These are phyloP conservation scores for Pediacus dermestoides DNA, from an alignment of 2,888 invertebrate genomes.

Conservation along the genomic window DNA sequence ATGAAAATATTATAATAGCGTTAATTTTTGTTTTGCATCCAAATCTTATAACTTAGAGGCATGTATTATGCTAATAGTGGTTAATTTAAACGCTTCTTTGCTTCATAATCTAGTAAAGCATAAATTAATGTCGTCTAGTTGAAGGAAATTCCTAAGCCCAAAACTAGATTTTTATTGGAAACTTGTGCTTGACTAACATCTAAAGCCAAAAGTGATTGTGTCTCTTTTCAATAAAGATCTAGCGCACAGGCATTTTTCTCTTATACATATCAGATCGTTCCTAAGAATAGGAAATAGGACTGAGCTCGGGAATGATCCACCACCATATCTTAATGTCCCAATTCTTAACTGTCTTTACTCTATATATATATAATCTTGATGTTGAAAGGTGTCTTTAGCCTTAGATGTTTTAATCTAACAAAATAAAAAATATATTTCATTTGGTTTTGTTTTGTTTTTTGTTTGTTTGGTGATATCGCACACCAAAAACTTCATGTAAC, in stretches of 20 bases:
- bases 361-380: constrained; percentile 32
- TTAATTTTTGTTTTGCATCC: constrained; percentile 14
- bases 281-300: constrained; percentile 8
- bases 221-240: constrained; percentile 37
- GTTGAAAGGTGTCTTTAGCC: constrained; percentile 25
- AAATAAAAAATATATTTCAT: constrained; percentile 4
- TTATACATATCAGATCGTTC: constrained; percentile 40
- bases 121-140: constrained; percentile 9
- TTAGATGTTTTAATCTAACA: constrained; percentile 9
- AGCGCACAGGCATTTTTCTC: constrained; percentile 16
- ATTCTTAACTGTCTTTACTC: constrained; percentile 17
- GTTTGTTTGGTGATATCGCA: constrained; percentile 25
- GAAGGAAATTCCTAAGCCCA: not conserved
- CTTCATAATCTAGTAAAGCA: constrained; percentile 13
- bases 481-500: constrained; percentile 22
- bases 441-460: constrained; percentile 15
- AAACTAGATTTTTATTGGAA: constrained; percentile 8
- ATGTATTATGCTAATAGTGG: constrained; percentile 17
- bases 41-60: constrained; percentile 17
- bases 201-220: constrained; percentile 40
- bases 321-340: constrained; percentile 34
- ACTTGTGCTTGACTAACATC: constrained; percentile 13
- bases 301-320: constrained; percentile 31
- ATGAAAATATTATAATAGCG: constrained; percentile 13
- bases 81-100: constrained; percentile 18